phyloP scores from a whole-genome alignment of 2,888 invertebrate genomes.

The Perizoma flavofasciatum region DNA sequence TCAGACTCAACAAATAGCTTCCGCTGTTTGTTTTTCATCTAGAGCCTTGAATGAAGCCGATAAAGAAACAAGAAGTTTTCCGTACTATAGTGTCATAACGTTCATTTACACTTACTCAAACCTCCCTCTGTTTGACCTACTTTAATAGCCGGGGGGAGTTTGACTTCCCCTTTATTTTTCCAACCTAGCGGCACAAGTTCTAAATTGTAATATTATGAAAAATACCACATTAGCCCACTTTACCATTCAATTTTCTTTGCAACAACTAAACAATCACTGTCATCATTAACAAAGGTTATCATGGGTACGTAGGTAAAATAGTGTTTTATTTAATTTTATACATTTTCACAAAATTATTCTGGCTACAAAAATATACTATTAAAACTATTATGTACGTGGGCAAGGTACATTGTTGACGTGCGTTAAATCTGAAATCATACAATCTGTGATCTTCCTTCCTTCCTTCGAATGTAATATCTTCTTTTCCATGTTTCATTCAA shows the following conservation, averaged over 20 bases:
- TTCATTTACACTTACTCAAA: slow-evolving; percentile 20
- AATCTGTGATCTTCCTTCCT: not conserved
- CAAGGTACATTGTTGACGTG: not conserved
- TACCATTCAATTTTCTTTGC: not conserved
- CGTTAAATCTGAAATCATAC: not conserved
- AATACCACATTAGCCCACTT: too few relatives aligned
- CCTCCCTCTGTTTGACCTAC: slow-evolving; percentile 28
- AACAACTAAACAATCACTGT: not conserved
- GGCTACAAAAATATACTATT: too few relatives aligned
- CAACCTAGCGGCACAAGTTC: slow-evolving; percentile 4
- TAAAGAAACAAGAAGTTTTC: slow-evolving; percentile 16
- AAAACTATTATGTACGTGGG: too few relatives aligned
- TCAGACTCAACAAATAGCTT: slow-evolving; percentile 32
- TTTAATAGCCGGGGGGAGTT: slow-evolving; percentile 19
- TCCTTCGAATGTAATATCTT: not conserved
- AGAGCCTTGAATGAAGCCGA: slow-evolving; percentile 19
- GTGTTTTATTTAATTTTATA: too few relatives aligned
- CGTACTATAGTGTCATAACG: slow-evolving; percentile 13
- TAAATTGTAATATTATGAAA: slow-evolving; percentile 3
- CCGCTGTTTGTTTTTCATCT: slow-evolving; percentile 29
- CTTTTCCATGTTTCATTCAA: too few relatives aligned
- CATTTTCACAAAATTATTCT: too few relatives aligned
- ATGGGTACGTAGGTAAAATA: too few relatives aligned
- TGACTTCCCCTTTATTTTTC: slow-evolving; percentile 23
- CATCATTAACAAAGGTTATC: not conserved